These are phyloP conservation scores for Labroides dimidiatus DNA, from an alignment of 2,797 vertebrate species.

Conservation along the genomic window DNA sequence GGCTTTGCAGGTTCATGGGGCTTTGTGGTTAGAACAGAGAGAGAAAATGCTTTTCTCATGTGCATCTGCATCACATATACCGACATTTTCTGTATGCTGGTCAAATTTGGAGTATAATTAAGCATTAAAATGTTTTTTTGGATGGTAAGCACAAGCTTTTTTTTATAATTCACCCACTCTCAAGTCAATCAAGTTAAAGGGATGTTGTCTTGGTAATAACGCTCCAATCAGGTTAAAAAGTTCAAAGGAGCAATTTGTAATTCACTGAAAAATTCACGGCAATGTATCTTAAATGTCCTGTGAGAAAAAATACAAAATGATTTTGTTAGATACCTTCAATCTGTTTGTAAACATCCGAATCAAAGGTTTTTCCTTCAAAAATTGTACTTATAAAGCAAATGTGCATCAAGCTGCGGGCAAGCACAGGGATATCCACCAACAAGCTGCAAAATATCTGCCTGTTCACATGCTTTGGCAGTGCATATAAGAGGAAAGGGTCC, in stretches of 20 bases:
- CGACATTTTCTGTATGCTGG: too few species aligned
- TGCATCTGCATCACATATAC: background rate
- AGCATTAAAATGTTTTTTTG: background rate
- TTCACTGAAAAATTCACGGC: too few species aligned
- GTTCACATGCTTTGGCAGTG: conserved; percentile 18
- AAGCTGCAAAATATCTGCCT: conserved; percentile 1
- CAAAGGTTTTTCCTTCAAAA: conserved; percentile 4
- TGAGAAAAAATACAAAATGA: background rate
- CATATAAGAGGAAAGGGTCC: conserved; percentile 25
- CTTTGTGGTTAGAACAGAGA: background rate
- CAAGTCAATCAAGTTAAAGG: conserved; percentile 13
- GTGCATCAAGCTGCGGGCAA: conserved; percentile 6
- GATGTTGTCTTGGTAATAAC: background rate
- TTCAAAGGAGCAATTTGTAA: too few species aligned
- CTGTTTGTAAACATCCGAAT: conserved; percentile 8
- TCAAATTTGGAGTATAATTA: background rate
- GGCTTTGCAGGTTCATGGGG: background rate
- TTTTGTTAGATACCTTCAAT: background rate
- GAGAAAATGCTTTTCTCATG: background rate
- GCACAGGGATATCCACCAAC: background rate
- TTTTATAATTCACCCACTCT: background rate
- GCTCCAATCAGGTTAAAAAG: background rate
- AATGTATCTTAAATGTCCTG: background rate
- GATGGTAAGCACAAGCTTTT: too few species aligned
- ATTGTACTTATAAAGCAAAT: conserved; percentile 7